A percentile compares a stretch with the other conserved stretches of the same genome.
phyloP scores from a whole-genome alignment of 2,888 invertebrate species.

The Oxystoma pomonae region DNA sequence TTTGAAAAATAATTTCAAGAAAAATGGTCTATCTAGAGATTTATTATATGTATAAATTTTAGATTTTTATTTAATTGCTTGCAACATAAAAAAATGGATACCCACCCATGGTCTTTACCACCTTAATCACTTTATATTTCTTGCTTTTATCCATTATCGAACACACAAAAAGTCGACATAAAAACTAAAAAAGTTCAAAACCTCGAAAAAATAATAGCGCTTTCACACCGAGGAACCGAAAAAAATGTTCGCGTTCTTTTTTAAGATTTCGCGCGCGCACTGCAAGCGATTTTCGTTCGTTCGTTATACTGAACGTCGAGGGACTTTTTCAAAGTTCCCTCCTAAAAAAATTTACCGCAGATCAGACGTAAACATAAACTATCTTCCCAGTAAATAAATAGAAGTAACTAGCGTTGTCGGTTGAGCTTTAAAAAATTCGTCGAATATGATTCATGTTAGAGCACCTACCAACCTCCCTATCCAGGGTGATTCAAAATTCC shows the following conservation, averaged over 20 bases:
- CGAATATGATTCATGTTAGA: not conserved
- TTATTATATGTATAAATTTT: no score
- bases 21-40: no score
- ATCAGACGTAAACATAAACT: no score
- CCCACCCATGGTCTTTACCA: conserved; percentile 17
- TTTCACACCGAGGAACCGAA: no score
- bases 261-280: not conserved
- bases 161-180: not conserved
- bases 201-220: not conserved
- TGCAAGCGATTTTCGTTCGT: not conserved
- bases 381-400: no score
- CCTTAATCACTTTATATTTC: conserved; percentile 21
- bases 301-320: not conserved
- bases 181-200: not conserved
- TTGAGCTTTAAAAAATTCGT: not conserved
- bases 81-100: conserved; percentile 8
- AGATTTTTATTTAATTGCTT: no score
- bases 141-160: conserved; percentile 20
- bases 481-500: no score
- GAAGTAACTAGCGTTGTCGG: not conserved
- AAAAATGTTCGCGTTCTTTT: not conserved
- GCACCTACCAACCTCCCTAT: not conserved
- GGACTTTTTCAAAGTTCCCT: not conserved
- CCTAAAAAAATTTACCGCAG: not conserved
- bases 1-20: no score